phyloP scores from a whole-genome alignment of 1,140 invertebrate species.

The Trichonephila clavata region DNA sequence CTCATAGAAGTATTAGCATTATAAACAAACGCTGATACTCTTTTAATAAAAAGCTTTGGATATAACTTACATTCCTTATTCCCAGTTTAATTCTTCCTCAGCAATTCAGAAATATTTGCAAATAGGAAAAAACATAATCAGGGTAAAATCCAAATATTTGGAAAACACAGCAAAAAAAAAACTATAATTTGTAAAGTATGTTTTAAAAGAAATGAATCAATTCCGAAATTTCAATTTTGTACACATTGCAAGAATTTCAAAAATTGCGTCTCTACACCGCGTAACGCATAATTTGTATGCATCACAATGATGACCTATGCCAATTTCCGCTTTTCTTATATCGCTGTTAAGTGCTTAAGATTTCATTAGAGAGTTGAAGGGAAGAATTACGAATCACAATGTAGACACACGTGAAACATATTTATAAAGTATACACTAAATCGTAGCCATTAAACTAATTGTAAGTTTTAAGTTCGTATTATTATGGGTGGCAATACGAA shows the following conservation, averaged over 20 bases:
- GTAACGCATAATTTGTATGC: not conserved
- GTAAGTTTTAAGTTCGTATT: constrained; percentile 2
- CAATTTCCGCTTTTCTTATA: not conserved
- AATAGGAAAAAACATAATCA: not conserved
- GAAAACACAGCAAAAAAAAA: not conserved
- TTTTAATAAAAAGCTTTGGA: not conserved
- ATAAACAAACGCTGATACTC: no score
- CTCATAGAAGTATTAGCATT: no score
- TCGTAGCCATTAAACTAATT: constrained; percentile 21
- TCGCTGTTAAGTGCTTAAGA: not conserved
- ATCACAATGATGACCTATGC: not conserved
- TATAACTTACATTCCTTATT: not conserved
- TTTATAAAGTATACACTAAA: constrained; percentile 32
- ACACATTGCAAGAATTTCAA: not conserved
- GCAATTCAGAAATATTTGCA: not conserved
- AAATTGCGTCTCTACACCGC: not conserved
- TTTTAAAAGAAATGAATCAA: not conserved
- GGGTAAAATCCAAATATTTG: not conserved
- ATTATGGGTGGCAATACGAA: constrained; percentile 7
- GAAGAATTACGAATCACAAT: not conserved
- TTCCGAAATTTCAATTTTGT: not conserved
- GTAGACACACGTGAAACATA: constrained; percentile 36
- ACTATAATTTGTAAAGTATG: not conserved
- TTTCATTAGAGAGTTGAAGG: not conserved
- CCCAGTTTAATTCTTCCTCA: not conserved